Percentiles rank a stretch among this genome's conserved stretches.
These are phyloP conservation scores for Morpho deidamia DNA, from an alignment of 2,888 invertebrate genomes.

Conservation along the genomic window DNA sequence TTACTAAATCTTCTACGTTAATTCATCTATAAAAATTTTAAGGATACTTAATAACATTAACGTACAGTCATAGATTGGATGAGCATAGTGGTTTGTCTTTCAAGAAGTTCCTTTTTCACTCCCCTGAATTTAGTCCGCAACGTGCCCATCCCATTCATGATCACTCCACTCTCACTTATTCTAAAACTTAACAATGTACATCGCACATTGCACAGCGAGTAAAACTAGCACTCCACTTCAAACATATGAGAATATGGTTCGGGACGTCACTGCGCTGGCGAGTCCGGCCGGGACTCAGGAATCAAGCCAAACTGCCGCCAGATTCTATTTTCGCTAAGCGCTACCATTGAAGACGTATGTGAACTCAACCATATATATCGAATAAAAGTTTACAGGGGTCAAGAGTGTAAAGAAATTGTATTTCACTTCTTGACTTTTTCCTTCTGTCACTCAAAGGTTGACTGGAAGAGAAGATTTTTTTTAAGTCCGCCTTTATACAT, in stretches of 20 bases:
- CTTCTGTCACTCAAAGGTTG: too few species aligned
- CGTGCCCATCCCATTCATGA: slow-evolving; percentile 76
- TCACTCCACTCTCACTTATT: slow-evolving; percentile 34
- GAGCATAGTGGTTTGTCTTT: slow-evolving; percentile 84
- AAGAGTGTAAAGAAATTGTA: not conserved
- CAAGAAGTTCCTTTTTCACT: slow-evolving; percentile 85
- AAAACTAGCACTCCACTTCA: slow-evolving; percentile 3
- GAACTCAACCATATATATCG: slow-evolving; percentile 55
- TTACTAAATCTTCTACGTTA: not conserved
- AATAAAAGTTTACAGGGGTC: not conserved
- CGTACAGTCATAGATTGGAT: slow-evolving; percentile 91
- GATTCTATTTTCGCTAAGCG: slow-evolving; percentile 77
- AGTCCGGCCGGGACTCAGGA: slow-evolving; percentile 59
- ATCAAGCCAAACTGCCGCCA: slow-evolving; percentile 66
- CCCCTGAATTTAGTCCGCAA: slow-evolving; percentile 85
- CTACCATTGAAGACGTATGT: slow-evolving; percentile 64
- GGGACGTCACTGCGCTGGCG: slow-evolving; percentile 63
- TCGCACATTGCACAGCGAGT: slow-evolving; percentile 8
- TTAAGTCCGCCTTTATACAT: too few species aligned
- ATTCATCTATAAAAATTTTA: not conserved
- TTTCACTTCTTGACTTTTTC: too few species aligned
- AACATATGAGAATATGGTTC: slow-evolving; percentile 24
- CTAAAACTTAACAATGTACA: slow-evolving; percentile 22
- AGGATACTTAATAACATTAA: slow-evolving; percentile 38
- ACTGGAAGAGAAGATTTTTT: too few species aligned